phyloP scores from a whole-genome alignment of 2,797 vertebrate species.

The Protonibea diacanthus region DNA sequence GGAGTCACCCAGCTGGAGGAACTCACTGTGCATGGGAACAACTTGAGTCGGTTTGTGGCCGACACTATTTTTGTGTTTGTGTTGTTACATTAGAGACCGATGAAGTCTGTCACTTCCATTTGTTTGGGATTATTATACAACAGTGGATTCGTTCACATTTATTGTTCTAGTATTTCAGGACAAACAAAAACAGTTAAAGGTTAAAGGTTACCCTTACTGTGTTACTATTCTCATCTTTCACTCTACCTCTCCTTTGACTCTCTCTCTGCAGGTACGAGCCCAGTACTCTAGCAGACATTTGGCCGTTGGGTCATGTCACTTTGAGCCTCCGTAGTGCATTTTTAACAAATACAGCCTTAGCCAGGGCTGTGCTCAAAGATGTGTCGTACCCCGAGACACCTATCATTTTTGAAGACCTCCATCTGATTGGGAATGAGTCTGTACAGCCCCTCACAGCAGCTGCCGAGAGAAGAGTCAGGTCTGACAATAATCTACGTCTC shows the following conservation, averaged over 20 bases:
- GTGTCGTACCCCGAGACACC: conserved; percentile 66
- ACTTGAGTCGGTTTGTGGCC: conserved; percentile 52
- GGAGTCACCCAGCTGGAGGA: conserved; percentile 71
- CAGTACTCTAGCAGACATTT: conserved; percentile 52
- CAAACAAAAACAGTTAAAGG: no score
- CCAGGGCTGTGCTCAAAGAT: conserved; percentile 47
- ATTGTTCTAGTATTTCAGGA: neutral
- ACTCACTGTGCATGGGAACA: conserved; percentile 65
- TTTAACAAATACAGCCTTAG: conserved; percentile 6
- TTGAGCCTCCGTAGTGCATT: conserved; percentile 56
- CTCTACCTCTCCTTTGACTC: neutral
- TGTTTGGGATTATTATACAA: neutral
- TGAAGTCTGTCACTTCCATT: neutral
- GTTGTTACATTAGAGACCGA: neutral
- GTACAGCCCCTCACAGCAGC: conserved; percentile 38
- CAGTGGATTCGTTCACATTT: neutral
- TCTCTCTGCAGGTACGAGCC: conserved; percentile 61
- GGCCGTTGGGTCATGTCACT: conserved; percentile 65
- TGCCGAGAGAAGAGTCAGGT: conserved; percentile 63
- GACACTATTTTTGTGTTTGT: neutral
- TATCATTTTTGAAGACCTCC: conserved; percentile 50
- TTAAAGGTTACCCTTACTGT: no score
- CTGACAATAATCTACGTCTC: neutral
- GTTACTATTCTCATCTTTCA: neutral
- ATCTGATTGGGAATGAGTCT: conserved; percentile 18